phyloP scores from a whole-genome alignment of 2,797 vertebrate genomes.

The Eleutherodactylus coqui region DNA sequence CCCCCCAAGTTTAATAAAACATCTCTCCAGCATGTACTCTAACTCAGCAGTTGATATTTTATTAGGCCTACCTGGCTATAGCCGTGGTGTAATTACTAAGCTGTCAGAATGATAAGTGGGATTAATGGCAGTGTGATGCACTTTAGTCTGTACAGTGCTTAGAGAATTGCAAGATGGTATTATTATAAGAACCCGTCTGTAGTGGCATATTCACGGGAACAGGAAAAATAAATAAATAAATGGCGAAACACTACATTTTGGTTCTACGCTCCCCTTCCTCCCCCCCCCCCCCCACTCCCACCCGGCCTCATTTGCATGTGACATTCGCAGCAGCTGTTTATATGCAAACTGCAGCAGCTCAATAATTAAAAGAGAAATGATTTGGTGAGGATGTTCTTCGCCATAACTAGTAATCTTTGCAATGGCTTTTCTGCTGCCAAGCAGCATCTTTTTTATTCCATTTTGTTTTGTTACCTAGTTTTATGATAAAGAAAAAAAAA shows the following conservation, averaged over 20 bases:
- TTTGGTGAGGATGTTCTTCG: conserved; percentile 74
- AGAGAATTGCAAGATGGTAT: conserved; percentile 84
- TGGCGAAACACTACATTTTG: conserved; percentile 71
- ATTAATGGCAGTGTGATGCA: conserved; percentile 91
- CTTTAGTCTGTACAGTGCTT: conserved; percentile 83
- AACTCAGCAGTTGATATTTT: conserved; percentile 76
- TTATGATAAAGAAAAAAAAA: conserved; percentile 52
- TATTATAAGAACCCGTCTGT: conserved; percentile 84
- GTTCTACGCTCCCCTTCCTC: conserved; percentile 67
- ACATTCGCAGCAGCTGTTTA: conserved; percentile 85
- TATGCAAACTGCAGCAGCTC: conserved; percentile 77
- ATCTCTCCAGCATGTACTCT: conserved; percentile 76
- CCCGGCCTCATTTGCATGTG: conserved; percentile 74
- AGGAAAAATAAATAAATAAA: conserved; percentile 63
- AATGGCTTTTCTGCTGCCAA: conserved; percentile 65
- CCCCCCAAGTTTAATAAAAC: conserved; percentile 86
- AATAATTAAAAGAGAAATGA: conserved; percentile 79
- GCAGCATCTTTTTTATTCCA: conserved; percentile 65
- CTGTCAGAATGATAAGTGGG: conserved; percentile 93
- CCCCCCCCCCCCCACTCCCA: conserved; percentile 53
- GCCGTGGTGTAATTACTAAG: conserved; percentile 87
- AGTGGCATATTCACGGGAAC: conserved; percentile 77
- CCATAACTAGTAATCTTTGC: conserved; percentile 64
- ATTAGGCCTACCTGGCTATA: conserved; percentile 82
- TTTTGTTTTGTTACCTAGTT: conserved; percentile 64